A percentile compares a stretch with the other conserved stretches of the same genome.
These are phyloP conservation scores for Chrysolina haemoptera DNA, from an alignment of 2,888 invertebrate genomes.

Conservation along the genomic window DNA sequence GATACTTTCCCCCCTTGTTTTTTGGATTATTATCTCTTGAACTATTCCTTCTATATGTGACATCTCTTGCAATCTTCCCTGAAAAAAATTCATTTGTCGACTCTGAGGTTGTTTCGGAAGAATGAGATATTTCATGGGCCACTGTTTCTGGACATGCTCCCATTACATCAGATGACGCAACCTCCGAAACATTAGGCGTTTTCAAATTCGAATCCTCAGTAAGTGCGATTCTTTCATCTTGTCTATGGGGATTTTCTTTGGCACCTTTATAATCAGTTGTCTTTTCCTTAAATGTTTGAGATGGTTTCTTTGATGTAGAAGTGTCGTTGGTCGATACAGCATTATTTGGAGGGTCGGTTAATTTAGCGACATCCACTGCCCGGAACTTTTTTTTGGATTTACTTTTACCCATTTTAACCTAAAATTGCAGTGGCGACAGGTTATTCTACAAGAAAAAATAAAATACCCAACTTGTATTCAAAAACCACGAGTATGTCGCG, in stretches of 20 bases:
- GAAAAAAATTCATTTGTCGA: background rate
- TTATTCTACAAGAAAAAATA: background rate
- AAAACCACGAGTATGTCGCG: too few species aligned
- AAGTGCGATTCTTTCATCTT: background rate
- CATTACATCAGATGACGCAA: background rate
- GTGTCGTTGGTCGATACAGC: background rate
- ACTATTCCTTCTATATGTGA: too few species aligned
- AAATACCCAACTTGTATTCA: background rate
- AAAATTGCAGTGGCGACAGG: background rate
- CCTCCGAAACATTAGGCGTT: background rate
- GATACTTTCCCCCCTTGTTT: too few species aligned
- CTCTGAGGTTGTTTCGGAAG: background rate
- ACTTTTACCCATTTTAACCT: slow-evolving; percentile 23
- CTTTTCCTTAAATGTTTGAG: background rate
- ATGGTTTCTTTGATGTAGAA: background rate
- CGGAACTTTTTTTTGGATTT: background rate
- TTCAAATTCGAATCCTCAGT: background rate
- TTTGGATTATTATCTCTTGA: too few species aligned
- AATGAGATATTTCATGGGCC: background rate
- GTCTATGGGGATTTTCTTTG: background rate
- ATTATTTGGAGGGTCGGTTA: background rate
- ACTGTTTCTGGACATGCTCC: background rate
- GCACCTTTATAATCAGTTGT: background rate
- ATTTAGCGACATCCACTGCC: background rate
- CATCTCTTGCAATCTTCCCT: too few species aligned